phyloP scores from a whole-genome alignment of 2,113 vertebrate genomes.

The Nicator chloris region DNA sequence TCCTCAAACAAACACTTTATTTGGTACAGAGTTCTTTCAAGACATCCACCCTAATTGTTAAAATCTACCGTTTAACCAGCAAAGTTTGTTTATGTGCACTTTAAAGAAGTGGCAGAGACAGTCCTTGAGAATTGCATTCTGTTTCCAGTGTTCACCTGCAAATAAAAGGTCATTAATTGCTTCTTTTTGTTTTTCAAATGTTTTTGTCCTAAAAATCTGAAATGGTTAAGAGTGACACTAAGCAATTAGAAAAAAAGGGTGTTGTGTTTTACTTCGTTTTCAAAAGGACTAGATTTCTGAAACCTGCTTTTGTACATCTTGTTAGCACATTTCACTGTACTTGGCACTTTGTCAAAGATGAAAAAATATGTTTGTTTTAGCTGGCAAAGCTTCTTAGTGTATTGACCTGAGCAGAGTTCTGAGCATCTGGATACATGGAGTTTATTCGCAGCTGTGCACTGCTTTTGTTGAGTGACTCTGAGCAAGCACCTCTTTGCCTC shows the following conservation, averaged over 20 bases:
- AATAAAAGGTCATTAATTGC: slow-evolving; percentile 45
- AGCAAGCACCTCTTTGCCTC: neutral
- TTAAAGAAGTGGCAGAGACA: neutral
- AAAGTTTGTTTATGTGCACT: neutral
- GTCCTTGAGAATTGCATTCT: neutral
- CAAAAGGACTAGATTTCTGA: neutral
- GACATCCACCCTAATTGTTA: slow-evolving; percentile 1
- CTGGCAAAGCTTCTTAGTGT: neutral
- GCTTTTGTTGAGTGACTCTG: neutral
- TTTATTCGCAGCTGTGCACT: neutral
- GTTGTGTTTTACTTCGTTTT: neutral
- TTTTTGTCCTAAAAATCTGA: slow-evolving; percentile 22
- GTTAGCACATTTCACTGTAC: neutral
- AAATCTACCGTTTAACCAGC: neutral
- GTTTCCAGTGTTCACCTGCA: slow-evolving; percentile 23
- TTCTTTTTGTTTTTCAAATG: slow-evolving; percentile 28
- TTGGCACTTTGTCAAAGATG: neutral
- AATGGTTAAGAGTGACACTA: neutral
- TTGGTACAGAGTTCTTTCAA: slow-evolving; percentile 11
- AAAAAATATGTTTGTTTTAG: slow-evolving; percentile 5
- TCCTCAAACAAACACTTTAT: slow-evolving; percentile 12
- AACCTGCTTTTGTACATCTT: neutral
- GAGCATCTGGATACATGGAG: neutral
- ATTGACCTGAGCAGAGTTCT: neutral
- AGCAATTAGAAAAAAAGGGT: neutral